Base-by-base conservation (phyloP, 2,113 vertebrate species). In the Epinephelus lanceolatus region DNA sequence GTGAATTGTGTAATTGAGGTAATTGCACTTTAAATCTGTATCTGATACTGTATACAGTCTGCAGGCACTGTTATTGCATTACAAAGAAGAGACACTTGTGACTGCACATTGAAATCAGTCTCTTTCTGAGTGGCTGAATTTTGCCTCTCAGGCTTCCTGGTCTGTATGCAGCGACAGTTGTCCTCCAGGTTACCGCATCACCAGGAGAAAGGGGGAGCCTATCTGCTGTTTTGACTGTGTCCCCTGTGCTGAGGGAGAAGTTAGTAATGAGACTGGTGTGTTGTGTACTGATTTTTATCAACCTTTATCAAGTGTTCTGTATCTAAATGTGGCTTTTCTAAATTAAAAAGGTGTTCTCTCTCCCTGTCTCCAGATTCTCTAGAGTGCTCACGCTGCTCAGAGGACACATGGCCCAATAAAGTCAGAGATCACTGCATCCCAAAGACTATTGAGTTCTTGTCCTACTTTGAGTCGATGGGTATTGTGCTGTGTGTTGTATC, bases 161-260 rank as follows among this genome's bases (percentile, higher is more conserved):
- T 96, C 95, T 71, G 70, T 94, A 30, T 96, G 95, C 89, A 95
- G 94, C 37, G 74, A 91, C 23, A 92, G 89, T 60, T 96, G 95
- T 63, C 83, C 79, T 40, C 89, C 91, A 77, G 95, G 95, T 65
- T 91, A 66, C 56, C 93, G 95, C 37, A 84, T 94, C n/a, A 83
- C 91, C 79, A 91, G 85, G 71, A 92, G 74, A 56, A 56, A 56
- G n/a, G 53, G 53, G 21, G 53, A 56, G n/a, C 53, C 53, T 2
- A 56, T 56, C 53, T 56, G 53, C 53, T 56, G 53, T 23, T 56
- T 56, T 13, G 53, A 56, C 53, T 56, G 53, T 23, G 53, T 56
- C n/a, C n/a, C 53, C 53, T 56, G 53, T 56, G 53, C 53, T 56
- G 53, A 56, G 53, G 53, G 53, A 4, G 53, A 56, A 56, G 53